Conservation (phyloP, 2,888 invertebrate genomes). For the Tiliacea citrago region DNA sequence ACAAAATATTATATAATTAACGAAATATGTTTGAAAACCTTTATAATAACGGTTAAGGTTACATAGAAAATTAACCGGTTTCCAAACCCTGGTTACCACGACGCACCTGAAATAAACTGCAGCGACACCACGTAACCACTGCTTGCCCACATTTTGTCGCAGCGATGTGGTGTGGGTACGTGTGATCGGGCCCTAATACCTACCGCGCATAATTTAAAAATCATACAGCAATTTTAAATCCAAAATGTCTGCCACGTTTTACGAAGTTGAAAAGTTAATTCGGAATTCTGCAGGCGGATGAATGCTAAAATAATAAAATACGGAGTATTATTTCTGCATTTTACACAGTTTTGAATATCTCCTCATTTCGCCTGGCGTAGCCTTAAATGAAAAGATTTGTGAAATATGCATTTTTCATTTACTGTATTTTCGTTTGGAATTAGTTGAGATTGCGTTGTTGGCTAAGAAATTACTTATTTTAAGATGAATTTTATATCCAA, state of each 20-base stretch:
- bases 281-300: slow-evolving; percentile 26
- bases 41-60: no score
- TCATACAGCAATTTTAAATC: slow-evolving; percentile 18
- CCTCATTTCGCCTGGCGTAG: slow-evolving; percentile 5
- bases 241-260: slow-evolving; percentile 20
- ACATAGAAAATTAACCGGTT: no score
- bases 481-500: background rate
- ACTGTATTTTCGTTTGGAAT: background rate
- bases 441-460: background rate
- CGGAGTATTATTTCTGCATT: slow-evolving; percentile 36
- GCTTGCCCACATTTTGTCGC: no score
- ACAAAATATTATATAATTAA: no score
- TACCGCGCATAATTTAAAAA: slow-evolving; percentile 20
- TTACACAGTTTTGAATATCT: slow-evolving; percentile 25
- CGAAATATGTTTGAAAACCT: no score
- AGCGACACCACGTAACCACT: no score
- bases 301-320: slow-evolving; percentile 46
- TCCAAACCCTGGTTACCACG: no score
- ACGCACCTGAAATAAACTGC: no score
- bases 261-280: slow-evolving; percentile 46
- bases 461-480: background rate
- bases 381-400: slow-evolving; percentile 9
- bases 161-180: no score
- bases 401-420: slow-evolving; percentile 12
- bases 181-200: background rate